Evolutionary conservation across 2,888 invertebrate genomes (phyloP).

Genomic region (Tenthredo livida): DNA sequence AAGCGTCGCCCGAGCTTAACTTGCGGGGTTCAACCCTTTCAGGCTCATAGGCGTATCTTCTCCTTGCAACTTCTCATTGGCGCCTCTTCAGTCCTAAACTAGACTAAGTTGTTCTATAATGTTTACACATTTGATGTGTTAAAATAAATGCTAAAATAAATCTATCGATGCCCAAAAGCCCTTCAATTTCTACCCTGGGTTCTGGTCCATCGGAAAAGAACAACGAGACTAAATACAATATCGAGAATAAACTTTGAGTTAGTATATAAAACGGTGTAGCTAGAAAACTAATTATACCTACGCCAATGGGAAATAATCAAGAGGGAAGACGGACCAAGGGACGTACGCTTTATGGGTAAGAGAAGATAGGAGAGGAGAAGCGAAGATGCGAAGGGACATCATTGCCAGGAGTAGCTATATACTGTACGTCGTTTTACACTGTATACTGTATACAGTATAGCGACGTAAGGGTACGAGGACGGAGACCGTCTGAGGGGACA

Average conservation of each 20-base stretch:
- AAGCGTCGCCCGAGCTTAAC: slow-evolving; percentile 62
- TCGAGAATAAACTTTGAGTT: background rate
- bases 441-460: slow-evolving; percentile 20
- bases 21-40: slow-evolving; percentile 69
- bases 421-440: slow-evolving; percentile 10
- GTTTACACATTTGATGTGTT: background rate
- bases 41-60: slow-evolving; percentile 67
- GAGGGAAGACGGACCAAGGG: slow-evolving; percentile 64
- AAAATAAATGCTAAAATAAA: background rate
- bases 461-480: slow-evolving; percentile 63
- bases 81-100: background rate
- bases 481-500: slow-evolving; percentile 65
- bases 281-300: slow-evolving; percentile 66
- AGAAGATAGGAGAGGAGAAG: slow-evolving; percentile 59
- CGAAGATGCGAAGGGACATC: slow-evolving; percentile 62
- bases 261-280: background rate
- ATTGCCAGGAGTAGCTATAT: slow-evolving; percentile 57
- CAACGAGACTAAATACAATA: background rate
- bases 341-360: slow-evolving; percentile 66
- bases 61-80: slow-evolving; percentile 1
- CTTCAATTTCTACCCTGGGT: background rate
- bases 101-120: background rate
- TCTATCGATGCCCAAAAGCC: background rate
- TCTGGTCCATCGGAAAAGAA: background rate
- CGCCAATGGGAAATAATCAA: slow-evolving; percentile 72